Percentiles rank a stretch among this genome's conserved stretches.
These are phyloP conservation scores for Aphidius gifuensis DNA, from an alignment of 1,140 invertebrate species.

Conservation along the genomic window DNA sequence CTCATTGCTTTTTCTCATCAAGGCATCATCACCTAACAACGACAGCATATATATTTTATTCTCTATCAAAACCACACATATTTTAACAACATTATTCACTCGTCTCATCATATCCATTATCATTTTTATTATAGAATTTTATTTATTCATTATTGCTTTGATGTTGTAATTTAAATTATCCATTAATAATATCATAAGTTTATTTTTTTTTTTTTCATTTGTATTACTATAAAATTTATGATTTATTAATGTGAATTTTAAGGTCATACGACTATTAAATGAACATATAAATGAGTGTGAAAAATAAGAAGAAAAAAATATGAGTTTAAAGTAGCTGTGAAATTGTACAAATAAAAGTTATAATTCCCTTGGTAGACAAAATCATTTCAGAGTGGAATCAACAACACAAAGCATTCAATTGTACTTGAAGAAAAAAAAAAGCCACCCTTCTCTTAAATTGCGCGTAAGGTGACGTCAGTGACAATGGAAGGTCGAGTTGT, in stretches of 20 bases:
- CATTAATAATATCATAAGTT: no score
- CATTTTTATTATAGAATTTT: no score
- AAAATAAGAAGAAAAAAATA: background rate
- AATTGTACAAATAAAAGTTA: slow-evolving; percentile 26
- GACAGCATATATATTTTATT: background rate
- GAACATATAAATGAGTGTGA: no score
- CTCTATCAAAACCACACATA: background rate
- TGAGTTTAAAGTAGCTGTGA: background rate
- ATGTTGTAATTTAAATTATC: no score
- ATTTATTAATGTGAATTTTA: no score
- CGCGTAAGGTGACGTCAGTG: slow-evolving; percentile 48
- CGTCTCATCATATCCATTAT: no score
- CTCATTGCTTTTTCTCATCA: slow-evolving; percentile 9
- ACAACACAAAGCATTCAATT: slow-evolving; percentile 41
- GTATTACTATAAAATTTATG: no score
- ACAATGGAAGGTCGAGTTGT: slow-evolving; percentile 54
- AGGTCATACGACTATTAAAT: no score
- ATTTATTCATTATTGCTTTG: no score
- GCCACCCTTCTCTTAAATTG: background rate
- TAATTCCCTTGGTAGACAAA: slow-evolving; percentile 43
- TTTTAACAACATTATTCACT: no score
- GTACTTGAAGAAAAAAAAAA: background rate
- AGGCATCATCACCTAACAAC: background rate
- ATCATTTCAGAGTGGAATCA: slow-evolving; percentile 46
- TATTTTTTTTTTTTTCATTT: no score